phyloP scores from a whole-genome alignment of 2,113 vertebrate species.

The Cinclus cinclus region DNA sequence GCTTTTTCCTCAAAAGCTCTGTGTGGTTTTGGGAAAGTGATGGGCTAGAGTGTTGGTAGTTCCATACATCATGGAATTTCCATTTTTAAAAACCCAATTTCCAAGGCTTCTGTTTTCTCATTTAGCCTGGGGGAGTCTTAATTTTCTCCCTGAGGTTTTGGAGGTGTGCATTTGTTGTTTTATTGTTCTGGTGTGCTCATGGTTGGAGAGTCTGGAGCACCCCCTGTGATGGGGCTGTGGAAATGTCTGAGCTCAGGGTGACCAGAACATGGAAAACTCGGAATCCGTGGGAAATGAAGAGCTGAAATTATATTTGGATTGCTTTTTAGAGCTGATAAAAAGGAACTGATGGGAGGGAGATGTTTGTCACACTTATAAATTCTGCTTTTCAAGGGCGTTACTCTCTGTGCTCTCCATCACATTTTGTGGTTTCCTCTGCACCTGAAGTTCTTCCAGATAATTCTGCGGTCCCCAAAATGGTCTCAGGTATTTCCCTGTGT shows the following conservation, averaged over 20 bases:
- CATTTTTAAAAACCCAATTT: background rate
- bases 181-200: background rate
- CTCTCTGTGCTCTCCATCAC: fast-evolving
- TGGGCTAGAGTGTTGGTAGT: background rate
- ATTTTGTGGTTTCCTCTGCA: background rate
- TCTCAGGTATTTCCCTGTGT: background rate
- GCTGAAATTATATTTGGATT: background rate
- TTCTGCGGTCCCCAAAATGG: fast-evolving
- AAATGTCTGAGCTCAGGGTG: background rate
- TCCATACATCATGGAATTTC: background rate
- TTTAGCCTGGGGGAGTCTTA: background rate
- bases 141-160: background rate
- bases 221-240: background rate
- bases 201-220: background rate
- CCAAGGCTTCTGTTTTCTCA: background rate
- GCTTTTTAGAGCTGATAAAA: background rate
- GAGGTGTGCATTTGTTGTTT: background rate
- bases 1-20: background rate
- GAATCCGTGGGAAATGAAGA: background rate
- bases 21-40: background rate
- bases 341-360: background rate
- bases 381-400: background rate
- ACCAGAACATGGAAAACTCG: background rate
- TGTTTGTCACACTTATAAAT: background rate
- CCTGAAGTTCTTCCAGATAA: background rate